Evolutionary conservation across 2,113 vertebrate species (phyloP).

Genomic region (Ptyas mucosa): DNA sequence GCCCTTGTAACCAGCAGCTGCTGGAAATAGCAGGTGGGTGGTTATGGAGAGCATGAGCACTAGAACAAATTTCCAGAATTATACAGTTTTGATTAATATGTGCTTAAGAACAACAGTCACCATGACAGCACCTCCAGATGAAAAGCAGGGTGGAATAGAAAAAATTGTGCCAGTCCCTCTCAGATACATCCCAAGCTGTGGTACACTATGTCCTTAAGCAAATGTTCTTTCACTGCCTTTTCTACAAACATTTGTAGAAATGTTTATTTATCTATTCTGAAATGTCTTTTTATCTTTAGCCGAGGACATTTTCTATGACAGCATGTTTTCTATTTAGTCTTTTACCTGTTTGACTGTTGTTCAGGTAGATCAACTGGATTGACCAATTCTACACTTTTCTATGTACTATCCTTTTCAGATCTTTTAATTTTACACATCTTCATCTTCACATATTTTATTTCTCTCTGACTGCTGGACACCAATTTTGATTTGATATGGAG

Average conservation of each 20-base stretch:
- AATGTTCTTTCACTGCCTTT: background rate
- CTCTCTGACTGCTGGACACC: background rate
- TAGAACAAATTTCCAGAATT: background rate
- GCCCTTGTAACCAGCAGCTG: background rate
- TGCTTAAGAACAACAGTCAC: background rate
- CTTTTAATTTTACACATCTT: background rate
- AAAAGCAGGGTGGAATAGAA: background rate
- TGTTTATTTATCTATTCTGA: background rate
- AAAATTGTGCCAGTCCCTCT: background rate
- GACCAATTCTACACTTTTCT: background rate
- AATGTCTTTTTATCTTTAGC: background rate
- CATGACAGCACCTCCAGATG: background rate
- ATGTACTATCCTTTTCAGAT: background rate
- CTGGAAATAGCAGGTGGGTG: background rate
- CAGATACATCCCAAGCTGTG: background rate
- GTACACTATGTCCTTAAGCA: background rate
- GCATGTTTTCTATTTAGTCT: background rate
- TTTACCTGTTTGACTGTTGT: background rate
- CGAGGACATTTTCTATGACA: background rate
- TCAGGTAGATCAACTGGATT: background rate
- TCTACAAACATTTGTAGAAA: background rate
- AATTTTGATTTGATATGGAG: background rate
- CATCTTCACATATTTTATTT: background rate
- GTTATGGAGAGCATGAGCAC: background rate
- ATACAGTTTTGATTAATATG: background rate